Conservation (phyloP, 2,888 invertebrate species). For the Conops quadrifasciatus region DNA sequence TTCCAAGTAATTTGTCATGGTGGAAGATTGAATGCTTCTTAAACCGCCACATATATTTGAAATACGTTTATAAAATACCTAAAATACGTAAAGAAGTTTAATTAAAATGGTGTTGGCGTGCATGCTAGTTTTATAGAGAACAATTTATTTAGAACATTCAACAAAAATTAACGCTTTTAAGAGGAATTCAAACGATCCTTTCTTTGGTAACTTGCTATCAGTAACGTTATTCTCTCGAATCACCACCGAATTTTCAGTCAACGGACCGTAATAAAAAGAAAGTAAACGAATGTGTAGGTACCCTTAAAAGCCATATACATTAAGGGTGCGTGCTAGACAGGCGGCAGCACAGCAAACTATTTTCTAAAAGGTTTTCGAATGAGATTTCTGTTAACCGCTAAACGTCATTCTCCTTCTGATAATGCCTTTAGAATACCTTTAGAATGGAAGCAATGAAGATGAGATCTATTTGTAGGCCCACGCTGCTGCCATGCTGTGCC, state of each 20-base stretch:
- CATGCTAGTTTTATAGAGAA: neutral
- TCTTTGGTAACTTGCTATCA: neutral
- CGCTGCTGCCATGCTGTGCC: neutral
- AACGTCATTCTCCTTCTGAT: neutral
- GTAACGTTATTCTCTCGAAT: neutral
- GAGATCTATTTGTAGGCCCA: neutral
- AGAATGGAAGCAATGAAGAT: neutral
- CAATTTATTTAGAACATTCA: neutral
- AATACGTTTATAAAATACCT: no score
- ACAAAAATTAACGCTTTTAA: neutral
- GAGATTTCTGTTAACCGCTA: neutral
- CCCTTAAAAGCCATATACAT: neutral
- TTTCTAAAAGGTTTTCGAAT: conserved; percentile 11
- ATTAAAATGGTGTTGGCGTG: no score
- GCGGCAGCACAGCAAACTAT: neutral
- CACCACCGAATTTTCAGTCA: conserved; percentile 34
- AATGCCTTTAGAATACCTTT: neutral
- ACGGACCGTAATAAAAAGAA: conserved; percentile 28
- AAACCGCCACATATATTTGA: no score
- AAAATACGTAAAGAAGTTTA: no score
- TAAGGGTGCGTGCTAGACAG: neutral
- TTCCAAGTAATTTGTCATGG: no score
- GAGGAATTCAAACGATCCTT: neutral
- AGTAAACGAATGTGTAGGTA: neutral
- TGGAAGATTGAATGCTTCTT: no score